Evolutionary conservation across 2,113 vertebrate species (phyloP).

Genomic region (Prunella himalayana): DNA sequence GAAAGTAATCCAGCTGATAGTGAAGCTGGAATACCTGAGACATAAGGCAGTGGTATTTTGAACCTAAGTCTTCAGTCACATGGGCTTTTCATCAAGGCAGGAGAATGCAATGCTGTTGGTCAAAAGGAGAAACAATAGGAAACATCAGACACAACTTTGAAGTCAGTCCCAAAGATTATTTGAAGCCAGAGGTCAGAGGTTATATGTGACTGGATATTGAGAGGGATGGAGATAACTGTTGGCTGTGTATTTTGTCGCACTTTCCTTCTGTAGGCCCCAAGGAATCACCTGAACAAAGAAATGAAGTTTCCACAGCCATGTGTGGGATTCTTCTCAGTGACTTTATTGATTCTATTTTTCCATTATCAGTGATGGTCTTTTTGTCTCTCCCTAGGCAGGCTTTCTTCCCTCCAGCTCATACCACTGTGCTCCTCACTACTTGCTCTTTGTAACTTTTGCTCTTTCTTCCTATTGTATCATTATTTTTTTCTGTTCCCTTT

Average conservation of each 20-base stretch:
- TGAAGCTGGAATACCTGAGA: background rate
- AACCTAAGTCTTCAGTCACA: background rate
- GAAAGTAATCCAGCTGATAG: background rate
- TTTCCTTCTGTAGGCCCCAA: background rate
- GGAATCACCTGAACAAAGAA: background rate
- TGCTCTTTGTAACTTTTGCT: background rate
- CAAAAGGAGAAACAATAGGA: background rate
- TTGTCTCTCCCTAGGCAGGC: background rate
- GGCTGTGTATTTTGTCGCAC: background rate
- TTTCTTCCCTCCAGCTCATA: background rate
- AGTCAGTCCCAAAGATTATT: background rate
- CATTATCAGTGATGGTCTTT: background rate
- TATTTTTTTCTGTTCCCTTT: background rate
- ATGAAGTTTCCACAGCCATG: background rate
- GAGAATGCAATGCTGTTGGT: background rate
- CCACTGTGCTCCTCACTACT: background rate
- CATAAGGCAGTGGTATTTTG: background rate
- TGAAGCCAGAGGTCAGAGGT: background rate
- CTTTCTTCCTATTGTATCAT: background rate
- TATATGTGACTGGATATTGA: background rate
- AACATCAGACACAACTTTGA: background rate
- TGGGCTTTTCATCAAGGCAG: background rate
- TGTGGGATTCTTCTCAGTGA: background rate
- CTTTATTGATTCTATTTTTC: background rate
- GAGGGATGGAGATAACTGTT: background rate